Evolutionary conservation across 2,113 vertebrate species (phyloP), one percentile per base, ranked within the genome.

Genomic region (Ameiurus melas): DNA sequence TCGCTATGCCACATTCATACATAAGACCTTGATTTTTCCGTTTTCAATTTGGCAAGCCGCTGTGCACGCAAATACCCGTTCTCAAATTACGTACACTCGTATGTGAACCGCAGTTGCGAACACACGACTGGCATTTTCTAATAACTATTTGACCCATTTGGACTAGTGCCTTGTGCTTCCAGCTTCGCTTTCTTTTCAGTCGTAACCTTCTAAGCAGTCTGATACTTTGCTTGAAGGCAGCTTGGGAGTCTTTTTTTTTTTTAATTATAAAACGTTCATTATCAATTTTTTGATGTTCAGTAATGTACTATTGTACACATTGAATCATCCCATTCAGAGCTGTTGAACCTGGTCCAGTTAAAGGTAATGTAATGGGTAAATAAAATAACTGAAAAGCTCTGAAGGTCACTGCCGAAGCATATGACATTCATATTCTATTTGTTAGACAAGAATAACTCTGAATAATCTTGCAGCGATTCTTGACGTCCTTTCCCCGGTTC

Each of bases 21-120:
- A 60, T 58, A 66, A 68, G 62, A 51, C 83, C 83, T 84, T 68
- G 83, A 68, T 84, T 84, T 7, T 84, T 84, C 82, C 27, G 30
- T 84, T 66, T 47, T 47, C 1, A 19, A 16, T 47, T 27, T 66
- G 43, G 82, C 58, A 68, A 68, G 83, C 8, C 1, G 27, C 62
- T 51, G 62, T 30, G 27, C 27, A 9, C 22, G 57, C 36, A 53
- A 51, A 80, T 53, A 55, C 22, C 17, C n/a, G 3, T 68, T 36
- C 60, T 87, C 9, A 22, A 16, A 84, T 66, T 10, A 66, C 27
- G 12, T 47, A 36, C 58, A 3, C 53, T 33, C n/a, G 0, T 58
- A 33, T 17, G 78, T 3, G 30, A 27, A n/a, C 25, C 7, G 25
- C 51, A 57, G 1, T 20, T 13, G 30, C 16, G 36, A 58, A 30